Percentiles rank a stretch among this genome's conserved stretches.
Evolutionary conservation across 2,113 vertebrate species (phyloP).

Genomic region (Coturnix japonica): DNA sequence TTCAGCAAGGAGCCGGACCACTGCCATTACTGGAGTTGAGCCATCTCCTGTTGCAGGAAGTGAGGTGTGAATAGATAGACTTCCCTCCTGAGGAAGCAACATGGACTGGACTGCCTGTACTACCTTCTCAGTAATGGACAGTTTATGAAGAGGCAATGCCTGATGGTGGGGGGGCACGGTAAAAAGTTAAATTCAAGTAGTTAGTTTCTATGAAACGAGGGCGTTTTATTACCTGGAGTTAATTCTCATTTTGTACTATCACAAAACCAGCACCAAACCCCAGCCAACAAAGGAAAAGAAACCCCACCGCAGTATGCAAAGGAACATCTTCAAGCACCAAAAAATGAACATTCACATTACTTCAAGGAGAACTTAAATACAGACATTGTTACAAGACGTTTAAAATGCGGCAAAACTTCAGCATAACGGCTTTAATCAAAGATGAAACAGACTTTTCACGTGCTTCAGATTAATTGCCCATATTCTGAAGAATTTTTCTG

Average conservation of each 20-base stretch:
- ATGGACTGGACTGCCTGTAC: conserved; percentile 99
- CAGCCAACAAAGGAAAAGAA: conserved; percentile 11
- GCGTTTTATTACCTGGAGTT: conserved; percentile 75
- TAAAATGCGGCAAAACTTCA: background rate
- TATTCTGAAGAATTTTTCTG: background rate
- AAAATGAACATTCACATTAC: conserved; percentile 18
- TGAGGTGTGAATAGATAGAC: conserved; percentile 97
- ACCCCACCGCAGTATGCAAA: background rate
- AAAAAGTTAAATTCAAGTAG: conserved; percentile 80
- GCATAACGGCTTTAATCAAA: background rate
- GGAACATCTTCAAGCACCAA: background rate
- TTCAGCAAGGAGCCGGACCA: conserved; percentile 94
- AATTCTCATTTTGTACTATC: conserved; percentile 64
- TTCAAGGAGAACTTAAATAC: conserved; percentile 24
- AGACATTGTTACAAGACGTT: background rate
- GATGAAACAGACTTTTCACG: background rate
- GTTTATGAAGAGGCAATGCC: conserved; percentile 97
- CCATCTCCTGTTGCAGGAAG: conserved; percentile 97
- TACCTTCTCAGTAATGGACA: conserved; percentile 99
- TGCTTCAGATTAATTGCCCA: background rate
- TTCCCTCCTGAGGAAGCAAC: conserved; percentile 98
- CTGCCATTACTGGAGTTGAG: conserved; percentile 97
- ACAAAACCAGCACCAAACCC: conserved; percentile 38
- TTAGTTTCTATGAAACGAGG: conserved; percentile 81
- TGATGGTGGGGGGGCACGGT: conserved; percentile 77